phyloP scores from a whole-genome alignment of 2,888 invertebrate genomes.

The Stratiomys singularior region DNA sequence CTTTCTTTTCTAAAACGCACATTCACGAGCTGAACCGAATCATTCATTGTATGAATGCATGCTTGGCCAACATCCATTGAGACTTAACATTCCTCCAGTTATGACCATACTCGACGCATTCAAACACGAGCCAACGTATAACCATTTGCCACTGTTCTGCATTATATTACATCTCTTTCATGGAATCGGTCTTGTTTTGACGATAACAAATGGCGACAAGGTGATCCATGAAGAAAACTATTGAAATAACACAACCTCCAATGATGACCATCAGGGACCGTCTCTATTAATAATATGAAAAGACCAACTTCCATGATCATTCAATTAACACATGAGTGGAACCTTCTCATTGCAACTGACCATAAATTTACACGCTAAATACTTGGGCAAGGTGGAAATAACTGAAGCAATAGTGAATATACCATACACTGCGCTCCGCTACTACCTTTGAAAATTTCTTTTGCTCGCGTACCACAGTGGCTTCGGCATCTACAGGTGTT shows the following conservation, averaged over 20 bases:
- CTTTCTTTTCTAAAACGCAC: no score
- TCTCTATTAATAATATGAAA: not conserved
- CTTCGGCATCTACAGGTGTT: constrained; percentile 5
- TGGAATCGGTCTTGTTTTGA: constrained; percentile 35
- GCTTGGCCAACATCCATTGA: not conserved
- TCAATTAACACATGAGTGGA: constrained; percentile 39
- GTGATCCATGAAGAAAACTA: not conserved
- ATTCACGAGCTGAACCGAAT: no score
- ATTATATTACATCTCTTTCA: constrained; percentile 5
- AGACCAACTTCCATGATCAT: constrained; percentile 35
- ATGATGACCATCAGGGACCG: not conserved
- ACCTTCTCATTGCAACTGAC: constrained; percentile 8
- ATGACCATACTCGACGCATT: not conserved
- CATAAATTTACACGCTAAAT: constrained; percentile 14
- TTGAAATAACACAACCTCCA: not conserved
- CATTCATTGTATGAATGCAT: no score
- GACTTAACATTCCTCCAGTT: constrained; percentile 24
- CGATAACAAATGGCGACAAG: not conserved
- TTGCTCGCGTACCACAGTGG: not conserved
- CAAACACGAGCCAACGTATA: not conserved
- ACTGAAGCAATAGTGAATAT: constrained; percentile 23
- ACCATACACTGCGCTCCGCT: not conserved
- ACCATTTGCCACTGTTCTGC: not conserved
- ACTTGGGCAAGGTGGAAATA: constrained; percentile 14
- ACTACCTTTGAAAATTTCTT: not conserved